Evolutionary conservation across 2,113 vertebrate species (phyloP), one percentile per base, ranked within the genome.

Genomic region (Lasiurus borealis): DNA sequence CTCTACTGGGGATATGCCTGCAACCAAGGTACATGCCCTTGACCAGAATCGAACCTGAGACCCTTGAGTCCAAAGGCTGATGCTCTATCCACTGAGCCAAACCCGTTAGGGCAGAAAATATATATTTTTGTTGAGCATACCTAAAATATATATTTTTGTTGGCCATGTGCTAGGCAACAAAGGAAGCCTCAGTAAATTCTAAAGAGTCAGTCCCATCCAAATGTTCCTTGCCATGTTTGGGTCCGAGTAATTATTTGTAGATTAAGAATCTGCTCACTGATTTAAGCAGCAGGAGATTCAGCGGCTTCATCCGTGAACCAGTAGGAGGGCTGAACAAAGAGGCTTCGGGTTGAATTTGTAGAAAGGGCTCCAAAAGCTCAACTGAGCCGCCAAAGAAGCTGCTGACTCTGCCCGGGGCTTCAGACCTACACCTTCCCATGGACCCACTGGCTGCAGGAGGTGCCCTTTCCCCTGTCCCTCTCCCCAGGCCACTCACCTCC

Each of bases 211-310:
- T 59, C 54, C 77, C 62, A 52, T 44, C 18, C 2, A 48, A 36
- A 54, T 9, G 8, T 50, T 80, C 46, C 66, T 80, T 21, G 46
- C 27, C 14, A 9, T 62, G 12, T 34, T 87, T 93, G 25, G 23
- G 16, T 83, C 48, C 81, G 66, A 19, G n/a, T 40, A 82, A 81
- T 86, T 93, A 91, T 88, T 77, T 85, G 31, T 77, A 59, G 77
- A 64, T 62, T 88, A 66, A 64, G 7, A 54, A 83, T 71, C 21
- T 34, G 59, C 23, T 77, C 50, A 31, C 15, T 34, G 40, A 36
- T 72, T 92, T 78, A 89, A 78, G 40, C 34, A 46, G 21, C 87
- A 83, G 52, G 40, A 27, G 14, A 85, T 89, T 92, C 76, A 73
- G 36, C 11, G 69, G 73, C 36, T 75, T 85, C 40, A 54, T 44